Evolutionary conservation across 1,140 invertebrate species (phyloP), one percentile per base, ranked within the genome.

Genomic region (Panulirus ornatus): DNA sequence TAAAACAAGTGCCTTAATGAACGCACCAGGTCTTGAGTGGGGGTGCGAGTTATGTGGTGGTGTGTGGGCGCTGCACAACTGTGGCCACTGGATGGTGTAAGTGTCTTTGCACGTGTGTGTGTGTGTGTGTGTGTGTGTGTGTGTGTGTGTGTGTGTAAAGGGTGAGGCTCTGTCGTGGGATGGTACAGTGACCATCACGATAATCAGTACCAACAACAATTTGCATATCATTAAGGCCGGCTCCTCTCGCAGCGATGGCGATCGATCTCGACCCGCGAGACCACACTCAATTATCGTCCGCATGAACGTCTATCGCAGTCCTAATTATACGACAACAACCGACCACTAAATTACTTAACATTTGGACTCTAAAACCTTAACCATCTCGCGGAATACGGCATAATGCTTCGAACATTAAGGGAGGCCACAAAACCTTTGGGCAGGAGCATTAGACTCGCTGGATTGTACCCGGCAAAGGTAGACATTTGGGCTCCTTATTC

Each of bases 401-500:
- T 40, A 40, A 75, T 42, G 34, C 8, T 36, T n/a, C 36, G 2
- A 16, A 36, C 36, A 38, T 40, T 14, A 75, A 75, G 71, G 22
- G 34, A 9, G 27, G 71, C 40, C 71, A 38, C 34, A 38, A 75
- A 66, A 5, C 3, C 71, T 1, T 8, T 38, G n/a, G n/a, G n/a
- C n/a, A n/a, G 6, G 11, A 19, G 54, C 14, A 58, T 58, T 58
- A 14, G 54, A 58, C 54, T 58, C 54, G 54, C 14, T 14, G 19
- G 22, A 58, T 58, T 22, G 58, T 14, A 27, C 58, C 11, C 8
- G 11, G 2, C 75, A 22, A 51, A 47, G 75, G 75, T 78, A 78
- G 42, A 27, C 42, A 78, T 78, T 78, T 51, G 42, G 38, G 9
- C 75, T 27, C 38, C 75, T 78, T 78, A 78, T 78, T 78, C 75